phyloP scores from a whole-genome alignment of 2,113 vertebrate genomes.

The Gadus chalcogrammus region DNA sequence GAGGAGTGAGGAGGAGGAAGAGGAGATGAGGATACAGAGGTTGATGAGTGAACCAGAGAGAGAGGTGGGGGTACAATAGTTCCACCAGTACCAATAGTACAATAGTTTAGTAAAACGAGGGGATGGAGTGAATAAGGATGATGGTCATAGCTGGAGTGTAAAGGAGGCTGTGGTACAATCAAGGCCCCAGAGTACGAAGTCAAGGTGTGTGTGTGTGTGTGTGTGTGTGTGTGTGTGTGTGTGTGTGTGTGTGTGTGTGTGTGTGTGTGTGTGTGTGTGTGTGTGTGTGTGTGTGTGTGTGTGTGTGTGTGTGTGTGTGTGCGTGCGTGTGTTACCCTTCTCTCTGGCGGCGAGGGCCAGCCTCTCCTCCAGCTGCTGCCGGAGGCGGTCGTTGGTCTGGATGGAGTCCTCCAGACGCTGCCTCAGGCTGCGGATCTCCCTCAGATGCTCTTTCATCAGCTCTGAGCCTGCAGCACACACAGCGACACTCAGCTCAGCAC shows the following conservation, averaged over 20 bases:
- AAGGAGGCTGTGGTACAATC: too few species aligned
- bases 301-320: not conserved
- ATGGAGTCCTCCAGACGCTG: conserved; percentile 90
- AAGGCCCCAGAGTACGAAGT: not conserved
- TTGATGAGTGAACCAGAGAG: not conserved
- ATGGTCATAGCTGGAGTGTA: too few species aligned
- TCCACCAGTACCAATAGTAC: too few species aligned
- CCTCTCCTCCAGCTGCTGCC: conserved; percentile 80
- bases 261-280: not conserved
- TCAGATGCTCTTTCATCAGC: conserved; percentile 84
- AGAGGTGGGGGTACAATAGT: too few species aligned
- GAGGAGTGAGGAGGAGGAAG: not conserved
- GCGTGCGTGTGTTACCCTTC: conserved; percentile 59
- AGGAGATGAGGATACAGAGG: not conserved
- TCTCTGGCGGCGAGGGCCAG: conserved; percentile 61
- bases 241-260: not conserved
- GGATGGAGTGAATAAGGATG: too few species aligned
- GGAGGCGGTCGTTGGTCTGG: conserved; percentile 83
- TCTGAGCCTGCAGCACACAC: conserved; percentile 69
- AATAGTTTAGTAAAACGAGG: too few species aligned
- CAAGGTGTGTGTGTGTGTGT: not conserved
- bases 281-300: not conserved
- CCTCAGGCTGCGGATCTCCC: conserved; percentile 82
- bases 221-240: not conserved
- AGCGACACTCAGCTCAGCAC: too few species aligned